Percentiles rank a stretch among this genome's conserved stretches.
These are phyloP conservation scores for Albula glossodonta DNA, from an alignment of 2,113 vertebrate species.

Conservation along the genomic window DNA sequence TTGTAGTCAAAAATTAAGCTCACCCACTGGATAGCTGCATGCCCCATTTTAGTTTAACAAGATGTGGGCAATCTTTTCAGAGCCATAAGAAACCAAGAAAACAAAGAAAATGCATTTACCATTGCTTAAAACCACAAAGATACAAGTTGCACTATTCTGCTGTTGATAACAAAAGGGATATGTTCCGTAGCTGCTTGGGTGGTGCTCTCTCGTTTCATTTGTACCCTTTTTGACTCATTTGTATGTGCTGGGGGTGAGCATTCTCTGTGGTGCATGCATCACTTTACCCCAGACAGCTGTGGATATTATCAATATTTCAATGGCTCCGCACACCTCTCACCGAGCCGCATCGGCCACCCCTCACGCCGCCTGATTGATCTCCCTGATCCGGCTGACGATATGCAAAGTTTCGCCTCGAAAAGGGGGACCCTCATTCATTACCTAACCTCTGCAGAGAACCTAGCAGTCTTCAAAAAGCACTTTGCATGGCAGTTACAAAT, in stretches of 20 bases:
- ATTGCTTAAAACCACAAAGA: background rate
- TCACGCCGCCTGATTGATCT: background rate
- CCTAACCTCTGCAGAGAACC: background rate
- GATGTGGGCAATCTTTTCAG: background rate
- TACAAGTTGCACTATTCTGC: background rate
- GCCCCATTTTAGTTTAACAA: background rate
- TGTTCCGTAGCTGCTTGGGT: background rate
- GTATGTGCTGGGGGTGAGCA: background rate
- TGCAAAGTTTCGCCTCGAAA: background rate
- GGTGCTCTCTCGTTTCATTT: background rate
- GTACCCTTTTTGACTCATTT: background rate
- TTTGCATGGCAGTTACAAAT: background rate
- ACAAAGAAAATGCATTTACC: background rate
- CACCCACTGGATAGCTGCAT: background rate
- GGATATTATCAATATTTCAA: slow-evolving; percentile 7
- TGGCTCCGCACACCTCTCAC: background rate
- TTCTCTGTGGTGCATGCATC: background rate
- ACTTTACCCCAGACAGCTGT: background rate
- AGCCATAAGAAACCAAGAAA: no score
- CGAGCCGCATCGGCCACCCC: background rate
- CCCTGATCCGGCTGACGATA: slow-evolving; percentile 6
- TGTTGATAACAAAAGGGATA: no score
- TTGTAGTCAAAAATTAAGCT: background rate
- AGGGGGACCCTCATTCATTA: background rate
- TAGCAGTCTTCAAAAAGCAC: slow-evolving; percentile 3